Base-by-base conservation (phyloP, 2,113 vertebrate genomes). In the Alosa alosa region DNA sequence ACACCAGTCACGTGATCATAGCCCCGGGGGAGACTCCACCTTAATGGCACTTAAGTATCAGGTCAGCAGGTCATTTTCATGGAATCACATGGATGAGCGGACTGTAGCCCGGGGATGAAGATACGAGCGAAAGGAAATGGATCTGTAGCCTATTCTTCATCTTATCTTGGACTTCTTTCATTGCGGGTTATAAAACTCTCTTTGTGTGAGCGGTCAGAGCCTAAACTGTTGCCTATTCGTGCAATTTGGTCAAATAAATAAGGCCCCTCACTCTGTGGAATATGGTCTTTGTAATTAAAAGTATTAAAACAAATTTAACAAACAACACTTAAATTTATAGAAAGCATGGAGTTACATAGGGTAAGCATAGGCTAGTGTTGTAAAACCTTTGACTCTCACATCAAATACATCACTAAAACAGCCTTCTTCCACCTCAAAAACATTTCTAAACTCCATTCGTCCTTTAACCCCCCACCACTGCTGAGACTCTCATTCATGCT, bases 1-100 rank as follows among this genome's bases (percentile, higher is more conserved):
- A 31, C n/a, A 31, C 20, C 81, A 6, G 45, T 55, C 82, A 83
- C 52, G 82, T 83, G 82, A 83, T 17, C 4, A 4, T 9, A 17
- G 15, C 49, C 50, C 11, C 82, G 2, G 31, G 31, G 31, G 31
- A 31, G 64, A 22, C 50, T 25, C 50, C 52, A 83, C 50, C 39
- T 81, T 82, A 45, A 86, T 31, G 31, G 41, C 36, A 60, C 31
- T 81, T 52, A 36, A 84, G 36, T 75, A 83, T 18, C 18, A 55
- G 82, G 31, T 52, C 49, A 83, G 25, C 31, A 20, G 84, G 44
- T 85, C 20, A 50, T 36, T 50, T 85, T 81, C 57, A 47, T 83
- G 81, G 18, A 57, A 39, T 86, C 52, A 46, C 82, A 68, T 31
- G 17, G 60, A 46, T 83, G 64, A 81, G 25, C 31, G 57, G 44